These are phyloP conservation scores for Phoxinus dragarum DNA, from an alignment of 2,797 vertebrate genomes.

Conservation along the genomic window DNA sequence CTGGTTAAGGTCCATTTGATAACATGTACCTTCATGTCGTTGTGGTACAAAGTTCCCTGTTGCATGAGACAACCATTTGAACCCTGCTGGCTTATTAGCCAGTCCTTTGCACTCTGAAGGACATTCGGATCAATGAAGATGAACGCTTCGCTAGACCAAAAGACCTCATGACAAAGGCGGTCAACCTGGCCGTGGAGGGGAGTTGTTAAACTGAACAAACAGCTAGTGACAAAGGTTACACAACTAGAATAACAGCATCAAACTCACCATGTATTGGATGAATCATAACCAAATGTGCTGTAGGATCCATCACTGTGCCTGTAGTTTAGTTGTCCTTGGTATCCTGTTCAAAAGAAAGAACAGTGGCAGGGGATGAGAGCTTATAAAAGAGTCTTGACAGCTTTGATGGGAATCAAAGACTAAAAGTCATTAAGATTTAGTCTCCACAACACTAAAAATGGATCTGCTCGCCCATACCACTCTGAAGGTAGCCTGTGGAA, in stretches of 20 bases:
- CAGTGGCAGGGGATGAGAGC: no score
- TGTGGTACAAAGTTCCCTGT: constrained; percentile 80
- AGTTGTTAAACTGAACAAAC: not conserved
- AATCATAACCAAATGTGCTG: constrained; percentile 77
- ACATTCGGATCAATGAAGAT: constrained; percentile 76
- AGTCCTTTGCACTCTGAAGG: constrained; percentile 66
- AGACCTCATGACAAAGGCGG: constrained; percentile 84
- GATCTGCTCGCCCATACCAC: constrained; percentile 67
- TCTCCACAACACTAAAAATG: no score
- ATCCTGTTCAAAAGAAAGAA: constrained; percentile 71
- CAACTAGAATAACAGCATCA: no score
- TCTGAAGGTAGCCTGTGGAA: constrained; percentile 69
- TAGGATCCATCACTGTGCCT: constrained; percentile 73
- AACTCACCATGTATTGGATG: constrained; percentile 82
- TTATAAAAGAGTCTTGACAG: no score
- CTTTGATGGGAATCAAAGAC: no score
- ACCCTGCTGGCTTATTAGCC: constrained; percentile 74
- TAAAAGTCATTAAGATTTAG: no score
- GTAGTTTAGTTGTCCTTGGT: constrained; percentile 83
- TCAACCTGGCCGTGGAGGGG: constrained; percentile 74
- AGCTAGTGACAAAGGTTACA: not conserved
- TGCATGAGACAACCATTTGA: constrained; percentile 78
- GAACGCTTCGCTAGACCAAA: constrained; percentile 76
- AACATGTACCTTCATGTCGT: constrained; percentile 78
- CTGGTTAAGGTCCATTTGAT: not conserved